phyloP scores from a whole-genome alignment of 2,113 vertebrate species.

The Gymnobelideus leadbeateri region DNA sequence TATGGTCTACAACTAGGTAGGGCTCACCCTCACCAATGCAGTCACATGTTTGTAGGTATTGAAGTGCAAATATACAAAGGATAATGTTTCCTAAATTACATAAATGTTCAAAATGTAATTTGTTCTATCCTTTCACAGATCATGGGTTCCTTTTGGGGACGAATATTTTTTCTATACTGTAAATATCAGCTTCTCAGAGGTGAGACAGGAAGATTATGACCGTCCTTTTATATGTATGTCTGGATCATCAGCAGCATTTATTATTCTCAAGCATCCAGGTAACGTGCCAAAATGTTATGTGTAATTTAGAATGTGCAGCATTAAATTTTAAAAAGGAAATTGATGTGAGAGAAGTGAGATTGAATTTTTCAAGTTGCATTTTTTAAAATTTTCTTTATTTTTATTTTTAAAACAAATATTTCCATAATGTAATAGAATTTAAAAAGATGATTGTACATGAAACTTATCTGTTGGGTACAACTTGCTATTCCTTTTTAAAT shows the following conservation, averaged over 20 bases:
- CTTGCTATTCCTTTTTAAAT: neutral
- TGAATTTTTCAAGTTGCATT: neutral
- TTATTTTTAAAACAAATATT: neutral
- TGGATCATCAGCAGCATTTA: conserved; percentile 66
- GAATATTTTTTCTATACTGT: conserved; percentile 66
- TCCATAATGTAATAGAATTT: neutral
- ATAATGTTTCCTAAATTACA: neutral
- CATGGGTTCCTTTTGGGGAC: neutral
- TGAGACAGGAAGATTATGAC: conserved; percentile 75
- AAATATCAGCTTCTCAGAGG: conserved; percentile 74
- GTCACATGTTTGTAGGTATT: neutral
- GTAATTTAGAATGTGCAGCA: neutral
- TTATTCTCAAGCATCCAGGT: conserved; percentile 73
- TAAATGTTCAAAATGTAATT: neutral
- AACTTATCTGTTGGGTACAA: neutral
- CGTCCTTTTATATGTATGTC: conserved; percentile 68
- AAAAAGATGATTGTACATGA: neutral
- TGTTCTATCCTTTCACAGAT: conserved; percentile 50
- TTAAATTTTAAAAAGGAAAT: neutral
- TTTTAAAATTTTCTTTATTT: neutral
- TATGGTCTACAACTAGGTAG: neutral
- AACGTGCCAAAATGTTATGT: fast-evolving
- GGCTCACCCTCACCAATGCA: neutral
- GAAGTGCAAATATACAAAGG: neutral
- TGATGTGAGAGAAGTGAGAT: neutral